Conservation (phyloP, 2,797 vertebrate genomes). For the Micropoecilia bifurca region DNA sequence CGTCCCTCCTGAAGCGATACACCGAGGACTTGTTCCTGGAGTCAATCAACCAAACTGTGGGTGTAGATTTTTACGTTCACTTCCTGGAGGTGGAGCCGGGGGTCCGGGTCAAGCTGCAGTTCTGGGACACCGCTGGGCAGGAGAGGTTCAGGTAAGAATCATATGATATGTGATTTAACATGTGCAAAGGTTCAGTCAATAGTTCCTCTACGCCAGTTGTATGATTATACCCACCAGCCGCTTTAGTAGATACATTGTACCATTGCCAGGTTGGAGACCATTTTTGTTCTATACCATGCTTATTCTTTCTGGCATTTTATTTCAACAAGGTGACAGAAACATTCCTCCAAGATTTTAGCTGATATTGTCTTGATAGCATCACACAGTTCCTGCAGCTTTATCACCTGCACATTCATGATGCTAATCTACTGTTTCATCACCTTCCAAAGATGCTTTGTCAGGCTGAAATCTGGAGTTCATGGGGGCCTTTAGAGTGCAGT, state of each 20-base stretch:
- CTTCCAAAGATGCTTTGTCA: not conserved
- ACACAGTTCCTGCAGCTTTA: not conserved
- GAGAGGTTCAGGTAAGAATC: slow-evolving; percentile 87
- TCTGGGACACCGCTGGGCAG: slow-evolving; percentile 91
- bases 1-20: slow-evolving; percentile 86
- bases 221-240: not conserved
- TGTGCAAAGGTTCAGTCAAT: not conserved
- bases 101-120: slow-evolving; percentile 87
- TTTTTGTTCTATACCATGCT: not conserved
- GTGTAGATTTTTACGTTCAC: slow-evolving; percentile 88
- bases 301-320: not conserved
- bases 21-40: slow-evolving; percentile 86
- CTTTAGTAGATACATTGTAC: not conserved
- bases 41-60: slow-evolving; percentile 84
- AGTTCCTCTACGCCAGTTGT: not conserved
- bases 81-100: slow-evolving; percentile 87
- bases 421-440: not conserved
- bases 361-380: not conserved
- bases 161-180: not conserved
- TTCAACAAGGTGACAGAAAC: not conserved
- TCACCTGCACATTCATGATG: not conserved
- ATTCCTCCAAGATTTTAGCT: not conserved
- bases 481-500: slow-evolving; percentile 19
- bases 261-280: not conserved
- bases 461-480: slow-evolving; percentile 6